A percentile compares a stretch with the other conserved stretches of the same genome.
Evolutionary conservation across 2,113 vertebrate species (phyloP).

Genomic region (Opisthocomus hoazin): DNA sequence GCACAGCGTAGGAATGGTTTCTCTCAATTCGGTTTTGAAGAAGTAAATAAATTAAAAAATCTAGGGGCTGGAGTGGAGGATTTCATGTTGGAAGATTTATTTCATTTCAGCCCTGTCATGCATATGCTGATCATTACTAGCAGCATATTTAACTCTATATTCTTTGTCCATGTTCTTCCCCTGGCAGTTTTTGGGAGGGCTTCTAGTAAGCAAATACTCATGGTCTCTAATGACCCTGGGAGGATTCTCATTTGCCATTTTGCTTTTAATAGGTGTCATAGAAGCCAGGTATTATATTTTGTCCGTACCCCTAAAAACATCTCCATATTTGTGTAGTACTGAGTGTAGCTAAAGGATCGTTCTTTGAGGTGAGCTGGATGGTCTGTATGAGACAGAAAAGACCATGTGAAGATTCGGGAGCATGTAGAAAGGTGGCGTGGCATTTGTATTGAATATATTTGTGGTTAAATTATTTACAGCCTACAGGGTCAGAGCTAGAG

Average conservation of each 20-base stretch:
- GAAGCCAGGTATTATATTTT: background rate
- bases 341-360: background rate
- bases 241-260: background rate
- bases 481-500: background rate
- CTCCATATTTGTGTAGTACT: too few relatives aligned
- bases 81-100: background rate
- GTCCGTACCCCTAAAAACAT: background rate
- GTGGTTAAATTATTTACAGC: background rate
- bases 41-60: background rate
- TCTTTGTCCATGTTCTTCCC: background rate
- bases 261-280: background rate
- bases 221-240: background rate
- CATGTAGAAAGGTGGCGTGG: fast-evolving
- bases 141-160: background rate
- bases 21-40: background rate
- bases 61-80: background rate
- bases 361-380: background rate
- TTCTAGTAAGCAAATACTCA: background rate
- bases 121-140: background rate
- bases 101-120: background rate
- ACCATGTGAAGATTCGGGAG: too few relatives aligned
- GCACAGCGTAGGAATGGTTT: background rate
- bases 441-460: background rate
- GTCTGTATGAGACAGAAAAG: background rate
- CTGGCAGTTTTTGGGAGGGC: background rate